phyloP scores from a whole-genome alignment of 2,113 vertebrate genomes.

The Sturnira hondurensis region DNA sequence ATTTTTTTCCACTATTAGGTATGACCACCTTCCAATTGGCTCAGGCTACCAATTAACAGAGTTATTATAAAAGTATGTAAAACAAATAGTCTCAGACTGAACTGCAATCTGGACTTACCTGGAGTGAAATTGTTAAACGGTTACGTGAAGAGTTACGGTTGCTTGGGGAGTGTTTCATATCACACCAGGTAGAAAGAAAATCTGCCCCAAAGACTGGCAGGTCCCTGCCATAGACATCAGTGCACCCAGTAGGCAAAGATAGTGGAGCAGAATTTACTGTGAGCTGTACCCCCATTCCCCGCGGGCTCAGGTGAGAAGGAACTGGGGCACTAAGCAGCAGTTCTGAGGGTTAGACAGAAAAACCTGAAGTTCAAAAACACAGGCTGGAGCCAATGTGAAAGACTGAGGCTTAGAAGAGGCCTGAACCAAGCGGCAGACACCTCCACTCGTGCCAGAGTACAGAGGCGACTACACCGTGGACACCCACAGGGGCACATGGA shows the following conservation, averaged over 20 bases:
- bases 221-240: neutral
- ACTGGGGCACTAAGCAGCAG: neutral
- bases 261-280: rapidly evolving
- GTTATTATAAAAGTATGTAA: neutral
- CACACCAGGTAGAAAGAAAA: neutral
- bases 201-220: neutral
- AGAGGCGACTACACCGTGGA: rapidly evolving
- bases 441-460: neutral
- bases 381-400: neutral
- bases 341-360: neutral
- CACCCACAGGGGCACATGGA: neutral
- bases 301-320: neutral
- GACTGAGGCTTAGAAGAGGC: neutral
- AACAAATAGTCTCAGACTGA: neutral
- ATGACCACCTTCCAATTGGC: neutral
- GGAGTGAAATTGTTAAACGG: neutral
- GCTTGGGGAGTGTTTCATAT: neutral
- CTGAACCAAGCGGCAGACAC: neutral
- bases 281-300: neutral
- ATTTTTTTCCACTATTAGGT: neutral
- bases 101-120: neutral
- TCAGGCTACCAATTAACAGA: neutral
- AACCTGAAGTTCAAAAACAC: neutral
- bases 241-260: neutral
- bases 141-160: neutral